A percentile compares a stretch with the other conserved stretches of the same genome.
Evolutionary conservation across 2,888 invertebrate species (phyloP).

Genomic region (Drosophila monieri): DNA sequence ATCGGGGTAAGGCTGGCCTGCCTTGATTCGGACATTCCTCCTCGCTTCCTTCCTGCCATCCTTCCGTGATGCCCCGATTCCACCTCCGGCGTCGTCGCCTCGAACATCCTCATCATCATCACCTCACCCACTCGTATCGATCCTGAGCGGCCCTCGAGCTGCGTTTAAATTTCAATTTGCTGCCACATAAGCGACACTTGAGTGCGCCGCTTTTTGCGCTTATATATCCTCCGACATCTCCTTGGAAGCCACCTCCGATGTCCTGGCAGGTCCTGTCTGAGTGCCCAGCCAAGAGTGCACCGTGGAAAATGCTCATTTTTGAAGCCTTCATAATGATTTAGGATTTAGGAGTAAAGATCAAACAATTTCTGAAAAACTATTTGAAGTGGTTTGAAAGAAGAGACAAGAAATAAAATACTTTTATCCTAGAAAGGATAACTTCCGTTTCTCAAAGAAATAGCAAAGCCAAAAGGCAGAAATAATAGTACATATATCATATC

Average conservation of each 20-base stretch:
- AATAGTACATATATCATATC: no score
- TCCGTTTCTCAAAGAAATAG: no score
- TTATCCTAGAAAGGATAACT: no score
- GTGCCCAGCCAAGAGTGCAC: slow-evolving; percentile 11
- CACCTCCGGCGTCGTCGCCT: not conserved
- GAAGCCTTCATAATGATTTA: no score
- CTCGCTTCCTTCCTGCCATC: not conserved
- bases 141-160: slow-evolving; percentile 67
- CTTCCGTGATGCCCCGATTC: not conserved
- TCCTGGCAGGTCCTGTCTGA: slow-evolving; percentile 28
- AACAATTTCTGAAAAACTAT: no score
- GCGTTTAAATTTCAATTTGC: slow-evolving; percentile 79
- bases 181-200: slow-evolving; percentile 76
- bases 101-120: not conserved
- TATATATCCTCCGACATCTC: slow-evolving; percentile 25
- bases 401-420: no score
- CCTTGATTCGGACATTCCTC: slow-evolving; percentile 20
- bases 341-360: no score
- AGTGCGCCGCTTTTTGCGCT: slow-evolving; percentile 67
- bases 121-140: slow-evolving; percentile 54
- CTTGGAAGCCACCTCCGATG: slow-evolving; percentile 4
- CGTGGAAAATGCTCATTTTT: not conserved
- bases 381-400: no score
- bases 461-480: no score
- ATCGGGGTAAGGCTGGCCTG: not conserved